Percentiles rank a stretch among this genome's conserved stretches.
Evolutionary conservation across 2,888 invertebrate genomes (phyloP).

Genomic region (Eupelmus urozonus): DNA sequence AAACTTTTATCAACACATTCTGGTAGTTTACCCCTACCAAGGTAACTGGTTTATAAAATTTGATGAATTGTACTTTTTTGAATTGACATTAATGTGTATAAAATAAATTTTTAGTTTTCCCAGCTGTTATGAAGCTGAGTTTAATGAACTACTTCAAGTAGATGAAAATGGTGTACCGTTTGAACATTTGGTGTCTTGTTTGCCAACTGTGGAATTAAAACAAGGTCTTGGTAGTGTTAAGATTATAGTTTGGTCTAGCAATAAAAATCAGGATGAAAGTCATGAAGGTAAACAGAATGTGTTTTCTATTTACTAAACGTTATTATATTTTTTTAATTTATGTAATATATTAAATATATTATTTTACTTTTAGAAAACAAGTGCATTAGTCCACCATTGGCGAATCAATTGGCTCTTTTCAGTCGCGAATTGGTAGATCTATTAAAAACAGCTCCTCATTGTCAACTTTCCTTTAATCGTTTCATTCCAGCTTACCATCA

Average conservation of each 20-base stretch:
- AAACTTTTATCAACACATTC: conserved; percentile 85
- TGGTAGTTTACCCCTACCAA: conserved; percentile 87
- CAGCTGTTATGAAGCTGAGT: conserved; percentile 88
- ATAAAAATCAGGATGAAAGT: conserved; percentile 69
- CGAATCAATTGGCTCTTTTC: conserved; percentile 87
- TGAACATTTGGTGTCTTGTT: conserved; percentile 92
- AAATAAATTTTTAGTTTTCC: conserved; percentile 81
- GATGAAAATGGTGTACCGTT: conserved; percentile 88
- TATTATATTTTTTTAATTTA: no score
- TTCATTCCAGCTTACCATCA: conserved; percentile 98
- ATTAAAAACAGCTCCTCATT: conserved; percentile 88
- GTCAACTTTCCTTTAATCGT: conserved; percentile 89
- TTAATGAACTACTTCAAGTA: conserved; percentile 81
- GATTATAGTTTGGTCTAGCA: conserved; percentile 78
- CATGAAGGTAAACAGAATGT: conserved; percentile 75
- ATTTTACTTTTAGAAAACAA: conserved; percentile 72
- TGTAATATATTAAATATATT: background rate
- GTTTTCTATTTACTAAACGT: background rate
- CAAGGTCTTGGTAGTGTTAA: conserved; percentile 79
- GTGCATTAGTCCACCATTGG: conserved; percentile 83
- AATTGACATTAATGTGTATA: background rate
- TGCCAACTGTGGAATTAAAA: conserved; percentile 84
- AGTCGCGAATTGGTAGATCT: conserved; percentile 93
- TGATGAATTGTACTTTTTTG: conserved; percentile 24
- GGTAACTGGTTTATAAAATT: conserved; percentile 78